These are phyloP conservation scores for Papilio demoleus DNA, from an alignment of 2,888 invertebrate genomes.

Conservation along the genomic window DNA sequence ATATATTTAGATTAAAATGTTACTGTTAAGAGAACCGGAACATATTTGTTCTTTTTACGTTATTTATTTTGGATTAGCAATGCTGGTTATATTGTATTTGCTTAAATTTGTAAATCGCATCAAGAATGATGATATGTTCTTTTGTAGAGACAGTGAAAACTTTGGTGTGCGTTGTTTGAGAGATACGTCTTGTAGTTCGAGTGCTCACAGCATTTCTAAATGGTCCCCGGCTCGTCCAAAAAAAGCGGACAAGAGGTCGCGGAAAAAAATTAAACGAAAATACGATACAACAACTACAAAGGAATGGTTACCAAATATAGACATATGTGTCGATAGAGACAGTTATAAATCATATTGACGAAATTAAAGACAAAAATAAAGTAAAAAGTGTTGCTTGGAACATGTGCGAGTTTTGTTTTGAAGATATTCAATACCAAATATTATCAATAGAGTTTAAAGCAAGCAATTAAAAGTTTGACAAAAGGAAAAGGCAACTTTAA, in stretches of 20 bases:
- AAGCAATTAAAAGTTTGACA: conserved; percentile 56
- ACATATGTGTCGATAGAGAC: conserved; percentile 1
- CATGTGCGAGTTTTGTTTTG: neutral
- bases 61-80: conserved; percentile 29
- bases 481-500: conserved; percentile 47
- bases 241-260: conserved; percentile 10
- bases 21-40: conserved; percentile 35
- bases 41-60: conserved; percentile 20
- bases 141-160: neutral
- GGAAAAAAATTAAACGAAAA: conserved; percentile 28
- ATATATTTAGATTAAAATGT: conserved; percentile 23
- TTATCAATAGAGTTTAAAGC: conserved; percentile 47
- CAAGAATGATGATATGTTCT: conserved; percentile 13
- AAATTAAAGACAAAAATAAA: neutral
- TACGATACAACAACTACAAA: neutral
- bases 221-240: conserved; percentile 7
- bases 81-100: conserved; percentile 33
- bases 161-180: neutral
- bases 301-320: conserved; percentile 14
- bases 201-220: conserved; percentile 2
- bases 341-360: neutral
- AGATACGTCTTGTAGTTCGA: neutral
- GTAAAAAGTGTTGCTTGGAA: neutral
- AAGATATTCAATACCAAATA: conserved; percentile 6
- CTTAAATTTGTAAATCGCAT: conserved; percentile 33